These are phyloP conservation scores for Parasteatoda lunata DNA, from an alignment of 2,888 invertebrate genomes.

Conservation along the genomic window DNA sequence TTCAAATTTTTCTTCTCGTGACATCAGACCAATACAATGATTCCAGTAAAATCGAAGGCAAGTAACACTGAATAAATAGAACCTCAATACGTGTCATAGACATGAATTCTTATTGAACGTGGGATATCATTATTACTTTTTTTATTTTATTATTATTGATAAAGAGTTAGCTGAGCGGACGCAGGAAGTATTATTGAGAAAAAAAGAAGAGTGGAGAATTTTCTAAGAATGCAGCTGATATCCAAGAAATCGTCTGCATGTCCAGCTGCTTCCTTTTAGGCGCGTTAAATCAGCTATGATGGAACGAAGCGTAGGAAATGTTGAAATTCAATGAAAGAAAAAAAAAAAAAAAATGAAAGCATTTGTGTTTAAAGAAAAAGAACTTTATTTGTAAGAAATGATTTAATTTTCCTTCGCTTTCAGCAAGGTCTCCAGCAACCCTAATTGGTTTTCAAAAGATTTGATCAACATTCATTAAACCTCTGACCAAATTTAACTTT, in stretches of 20 bases:
- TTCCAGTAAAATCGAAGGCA: not conserved
- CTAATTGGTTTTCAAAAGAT: too few relatives aligned
- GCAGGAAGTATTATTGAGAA: not conserved
- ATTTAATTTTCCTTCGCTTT: too few relatives aligned
- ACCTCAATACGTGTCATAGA: conserved; percentile 1
- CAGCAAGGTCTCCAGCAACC: too few relatives aligned
- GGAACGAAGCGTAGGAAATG: not conserved
- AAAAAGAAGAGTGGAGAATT: not conserved
- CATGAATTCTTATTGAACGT: not conserved
- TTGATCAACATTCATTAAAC: too few relatives aligned
- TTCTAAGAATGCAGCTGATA: conserved; percentile 41
- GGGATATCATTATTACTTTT: not conserved
- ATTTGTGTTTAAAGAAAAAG: not conserved
- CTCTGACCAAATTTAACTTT: too few relatives aligned
- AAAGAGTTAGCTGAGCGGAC: conserved; percentile 27
- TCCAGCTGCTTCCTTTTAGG: conserved; percentile 32
- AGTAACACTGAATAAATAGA: not conserved
- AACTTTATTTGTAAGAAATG: too few relatives aligned
- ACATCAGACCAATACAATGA: not conserved
- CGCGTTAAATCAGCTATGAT: conserved; percentile 26
- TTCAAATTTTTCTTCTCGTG: not conserved
- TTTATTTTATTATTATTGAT: not conserved
- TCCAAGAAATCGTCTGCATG: not conserved
- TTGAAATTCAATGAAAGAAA: not conserved
- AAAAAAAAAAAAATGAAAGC: not conserved